These are phyloP conservation scores for Bathynomus jamesi DNA, from an alignment of 1,140 invertebrate species.

Conservation along the genomic window DNA sequence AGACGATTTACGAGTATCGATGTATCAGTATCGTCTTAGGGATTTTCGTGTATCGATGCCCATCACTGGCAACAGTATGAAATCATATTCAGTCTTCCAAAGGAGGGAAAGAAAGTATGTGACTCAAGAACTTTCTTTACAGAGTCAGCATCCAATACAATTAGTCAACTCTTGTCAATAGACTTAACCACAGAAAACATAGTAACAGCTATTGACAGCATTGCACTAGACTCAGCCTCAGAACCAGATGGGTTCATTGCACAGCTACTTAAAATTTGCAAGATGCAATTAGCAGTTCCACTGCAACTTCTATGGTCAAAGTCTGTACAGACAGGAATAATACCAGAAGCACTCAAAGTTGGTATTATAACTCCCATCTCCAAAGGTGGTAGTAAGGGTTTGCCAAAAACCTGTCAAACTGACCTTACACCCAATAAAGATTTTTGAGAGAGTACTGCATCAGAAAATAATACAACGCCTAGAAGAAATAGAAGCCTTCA, in stretches of 20 bases:
- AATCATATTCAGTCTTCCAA: no score
- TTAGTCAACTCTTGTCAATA: no score
- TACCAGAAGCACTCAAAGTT: constrained; percentile 18
- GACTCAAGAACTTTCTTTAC: no score
- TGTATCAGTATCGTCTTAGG: no score
- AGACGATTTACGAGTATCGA: no score
- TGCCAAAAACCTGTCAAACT: constrained; percentile 17
- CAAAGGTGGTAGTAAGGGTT: constrained; percentile 17
- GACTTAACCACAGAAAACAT: no score
- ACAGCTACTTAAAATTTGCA: background rate
- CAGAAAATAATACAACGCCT: constrained; percentile 8
- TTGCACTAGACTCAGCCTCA: background rate
- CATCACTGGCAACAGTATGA: no score
- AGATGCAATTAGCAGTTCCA: background rate
- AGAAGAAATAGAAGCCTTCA: constrained; percentile 15
- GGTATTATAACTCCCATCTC: constrained; percentile 21
- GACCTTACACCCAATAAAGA: constrained; percentile 20
- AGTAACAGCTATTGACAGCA: no score
- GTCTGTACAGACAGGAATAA: no score
- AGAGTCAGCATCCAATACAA: no score
- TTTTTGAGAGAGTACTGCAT: constrained; percentile 13
- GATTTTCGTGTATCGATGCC: no score
- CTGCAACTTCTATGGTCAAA: background rate
- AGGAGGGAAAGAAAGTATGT: no score
- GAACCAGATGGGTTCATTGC: background rate